phyloP scores from a whole-genome alignment of 2,113 vertebrate genomes.

The Henicopernis longicauda region DNA sequence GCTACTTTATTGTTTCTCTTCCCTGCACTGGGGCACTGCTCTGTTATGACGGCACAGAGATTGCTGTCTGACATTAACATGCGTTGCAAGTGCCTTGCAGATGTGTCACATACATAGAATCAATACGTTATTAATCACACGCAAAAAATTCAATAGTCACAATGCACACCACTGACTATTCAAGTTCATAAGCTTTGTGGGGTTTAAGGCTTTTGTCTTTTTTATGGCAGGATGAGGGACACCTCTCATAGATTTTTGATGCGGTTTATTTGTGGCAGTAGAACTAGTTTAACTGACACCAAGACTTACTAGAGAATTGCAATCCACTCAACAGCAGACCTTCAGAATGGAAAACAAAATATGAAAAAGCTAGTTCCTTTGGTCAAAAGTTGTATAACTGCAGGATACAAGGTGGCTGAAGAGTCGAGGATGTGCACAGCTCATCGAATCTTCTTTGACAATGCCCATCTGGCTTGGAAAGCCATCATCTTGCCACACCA shows the following conservation, averaged over 20 bases:
- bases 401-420: neutral
- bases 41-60: fast-evolving
- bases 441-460: neutral
- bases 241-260: neutral
- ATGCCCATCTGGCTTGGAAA: neutral
- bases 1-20: neutral
- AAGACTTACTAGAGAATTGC: neutral
- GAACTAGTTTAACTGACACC: neutral
- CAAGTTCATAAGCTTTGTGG: neutral
- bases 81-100: neutral
- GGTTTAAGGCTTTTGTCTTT: neutral
- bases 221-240: neutral
- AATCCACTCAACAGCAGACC: neutral
- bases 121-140: neutral
- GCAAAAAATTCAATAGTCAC: neutral
- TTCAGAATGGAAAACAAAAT: neutral
- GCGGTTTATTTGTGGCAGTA: neutral
- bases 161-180: neutral
- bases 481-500: neutral
- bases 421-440: neutral
- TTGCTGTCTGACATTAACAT: neutral
- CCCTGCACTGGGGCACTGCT: neutral
- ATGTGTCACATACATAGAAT: neutral
- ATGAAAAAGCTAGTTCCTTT: neutral
- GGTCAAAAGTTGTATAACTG: neutral